phyloP scores from a whole-genome alignment of 2,888 invertebrate genomes.

The Pseudanteris insignis region DNA sequence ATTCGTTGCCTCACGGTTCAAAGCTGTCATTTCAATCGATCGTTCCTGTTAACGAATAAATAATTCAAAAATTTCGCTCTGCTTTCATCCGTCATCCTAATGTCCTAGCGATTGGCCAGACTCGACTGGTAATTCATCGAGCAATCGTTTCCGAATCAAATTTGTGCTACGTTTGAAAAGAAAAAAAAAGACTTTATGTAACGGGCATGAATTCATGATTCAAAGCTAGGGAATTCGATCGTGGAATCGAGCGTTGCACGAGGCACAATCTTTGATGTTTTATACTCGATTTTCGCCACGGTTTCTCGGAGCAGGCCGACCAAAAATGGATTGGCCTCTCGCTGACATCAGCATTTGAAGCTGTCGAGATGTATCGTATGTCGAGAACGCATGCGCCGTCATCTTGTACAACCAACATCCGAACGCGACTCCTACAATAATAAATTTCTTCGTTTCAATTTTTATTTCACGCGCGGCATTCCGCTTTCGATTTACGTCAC shows the following conservation, averaged over 20 bases:
- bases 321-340: conserved; percentile 44
- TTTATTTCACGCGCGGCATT: conserved; percentile 4
- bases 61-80: no score
- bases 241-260: conserved; percentile 6
- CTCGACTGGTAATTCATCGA: no score
- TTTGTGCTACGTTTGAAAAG: not conserved
- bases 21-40: no score
- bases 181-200: not conserved
- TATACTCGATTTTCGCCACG: conserved; percentile 39
- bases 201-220: not conserved
- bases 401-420: conserved; percentile 22
- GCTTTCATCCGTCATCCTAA: no score
- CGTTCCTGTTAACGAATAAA: no score
- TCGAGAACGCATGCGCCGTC: conserved; percentile 40
- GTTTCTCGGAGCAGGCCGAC: conserved; percentile 36
- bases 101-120: no score
- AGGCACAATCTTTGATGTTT: conserved; percentile 14
- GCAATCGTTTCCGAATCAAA: no score
- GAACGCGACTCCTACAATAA: conserved; percentile 35
- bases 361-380: conserved; percentile 40
- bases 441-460: conserved; percentile 31
- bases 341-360: conserved; percentile 42
- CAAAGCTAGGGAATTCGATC: conserved; percentile 3
- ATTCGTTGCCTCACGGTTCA: no score
- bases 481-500: conserved; percentile 2